These are phyloP conservation scores for Actinostola sp. DNA, from an alignment of 92 coral and sea anemone genomes.

Conservation along the genomic window DNA sequence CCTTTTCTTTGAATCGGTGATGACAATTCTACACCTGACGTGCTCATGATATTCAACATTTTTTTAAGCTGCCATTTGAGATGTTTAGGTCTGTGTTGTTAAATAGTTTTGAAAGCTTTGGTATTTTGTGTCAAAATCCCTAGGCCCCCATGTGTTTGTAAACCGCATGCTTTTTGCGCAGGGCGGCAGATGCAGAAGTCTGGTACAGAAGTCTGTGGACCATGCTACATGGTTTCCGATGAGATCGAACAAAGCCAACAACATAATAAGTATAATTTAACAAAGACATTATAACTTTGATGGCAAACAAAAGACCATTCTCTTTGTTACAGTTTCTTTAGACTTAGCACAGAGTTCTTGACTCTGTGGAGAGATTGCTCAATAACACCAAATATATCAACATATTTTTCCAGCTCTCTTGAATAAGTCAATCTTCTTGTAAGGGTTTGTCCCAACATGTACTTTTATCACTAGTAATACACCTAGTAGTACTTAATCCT, in stretches of 20 bases:
- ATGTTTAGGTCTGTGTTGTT: background rate
- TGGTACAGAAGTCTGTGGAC: slow-evolving; percentile 7
- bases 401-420: too few relatives aligned
- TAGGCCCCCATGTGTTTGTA: slow-evolving; percentile 24
- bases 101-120: background rate
- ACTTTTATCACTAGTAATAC: too few relatives aligned
- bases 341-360: background rate
- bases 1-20: too few relatives aligned
- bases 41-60: background rate
- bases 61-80: slow-evolving; percentile 17
- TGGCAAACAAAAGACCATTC: slow-evolving; percentile 1
- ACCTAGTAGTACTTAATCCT: too few relatives aligned
- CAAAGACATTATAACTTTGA: slow-evolving; percentile 13
- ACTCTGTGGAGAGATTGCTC: too few relatives aligned
- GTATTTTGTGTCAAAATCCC: slow-evolving; percentile 7
- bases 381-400: too few relatives aligned
- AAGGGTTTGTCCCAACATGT: too few relatives aligned
- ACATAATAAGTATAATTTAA: slow-evolving; percentile 6
- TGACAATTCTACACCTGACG: background rate
- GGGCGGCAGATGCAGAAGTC: slow-evolving; percentile 30
- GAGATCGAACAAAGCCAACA: slow-evolving; percentile 17
- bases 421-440: too few relatives aligned
- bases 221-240: slow-evolving; percentile 11
- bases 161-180: slow-evolving; percentile 29
- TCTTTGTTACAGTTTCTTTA: slow-evolving; percentile 12